These are phyloP conservation scores for Caenorhabditis tropicalis DNA, from an alignment of 1,140 invertebrate genomes.

Conservation along the genomic window DNA sequence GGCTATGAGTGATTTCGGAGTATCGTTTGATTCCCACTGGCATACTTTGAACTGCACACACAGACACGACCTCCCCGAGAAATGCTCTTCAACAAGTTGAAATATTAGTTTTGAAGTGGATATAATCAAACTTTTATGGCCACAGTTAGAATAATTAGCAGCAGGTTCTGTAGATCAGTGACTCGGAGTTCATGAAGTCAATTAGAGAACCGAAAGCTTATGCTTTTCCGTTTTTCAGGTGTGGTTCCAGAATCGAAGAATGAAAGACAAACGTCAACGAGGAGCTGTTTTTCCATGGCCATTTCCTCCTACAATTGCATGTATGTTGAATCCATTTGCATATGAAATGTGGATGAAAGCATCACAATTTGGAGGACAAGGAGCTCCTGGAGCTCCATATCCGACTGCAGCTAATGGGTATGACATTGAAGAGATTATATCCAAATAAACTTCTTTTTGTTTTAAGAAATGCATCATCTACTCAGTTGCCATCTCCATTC, in stretches of 20 bases:
- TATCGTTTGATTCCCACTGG: slow-evolving; percentile 22
- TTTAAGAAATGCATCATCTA: neutral
- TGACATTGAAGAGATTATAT: neutral
- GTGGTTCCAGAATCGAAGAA: slow-evolving; percentile 76
- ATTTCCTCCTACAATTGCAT: slow-evolving; percentile 50
- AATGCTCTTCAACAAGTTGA: neutral
- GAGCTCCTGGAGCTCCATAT: neutral
- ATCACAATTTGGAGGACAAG: neutral
- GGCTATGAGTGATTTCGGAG: slow-evolving; percentile 29
- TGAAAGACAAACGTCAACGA: slow-evolving; percentile 75
- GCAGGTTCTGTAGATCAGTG: too few species aligned
- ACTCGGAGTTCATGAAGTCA: too few species aligned
- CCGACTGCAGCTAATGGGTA: neutral
- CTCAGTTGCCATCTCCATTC: neutral
- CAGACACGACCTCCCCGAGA: neutral
- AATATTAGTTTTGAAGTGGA: neutral
- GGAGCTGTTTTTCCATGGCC: slow-evolving; percentile 74
- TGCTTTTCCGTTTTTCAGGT: slow-evolving; percentile 70
- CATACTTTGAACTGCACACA: neutral
- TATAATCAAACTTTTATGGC: neutral
- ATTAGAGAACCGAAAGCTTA: neutral
- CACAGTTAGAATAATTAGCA: too few species aligned
- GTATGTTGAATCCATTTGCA: slow-evolving; percentile 41
- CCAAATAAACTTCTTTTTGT: neutral
- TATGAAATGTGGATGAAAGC: slow-evolving; percentile 44